phyloP scores from a whole-genome alignment of 2,888 invertebrate genomes.

The Lasioglossum calceatum region DNA sequence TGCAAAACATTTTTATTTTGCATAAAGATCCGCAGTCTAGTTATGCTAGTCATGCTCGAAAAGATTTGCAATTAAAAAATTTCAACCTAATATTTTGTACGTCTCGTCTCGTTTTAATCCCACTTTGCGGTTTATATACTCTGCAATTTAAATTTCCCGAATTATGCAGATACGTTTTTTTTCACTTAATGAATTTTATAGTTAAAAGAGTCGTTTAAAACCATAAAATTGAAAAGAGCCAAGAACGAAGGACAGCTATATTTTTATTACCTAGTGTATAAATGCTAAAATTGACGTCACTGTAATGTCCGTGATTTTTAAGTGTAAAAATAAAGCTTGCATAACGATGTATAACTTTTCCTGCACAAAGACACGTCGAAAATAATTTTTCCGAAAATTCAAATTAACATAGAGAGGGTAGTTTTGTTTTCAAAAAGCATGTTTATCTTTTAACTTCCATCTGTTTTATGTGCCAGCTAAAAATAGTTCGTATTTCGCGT shows the following conservation, averaged over 20 bases:
- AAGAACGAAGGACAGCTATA: not conserved
- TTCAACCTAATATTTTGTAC: not conserved
- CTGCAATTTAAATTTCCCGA: not conserved
- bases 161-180: not conserved
- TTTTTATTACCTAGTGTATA: not conserved
- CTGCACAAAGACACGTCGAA: too few species aligned
- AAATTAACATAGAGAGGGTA: not conserved
- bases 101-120: not conserved
- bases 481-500: not conserved
- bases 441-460: not conserved
- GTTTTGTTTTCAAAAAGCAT: not conserved
- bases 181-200: not conserved
- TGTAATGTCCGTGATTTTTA: not conserved
- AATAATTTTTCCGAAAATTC: not conserved
- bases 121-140: not conserved
- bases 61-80: too few species aligned
- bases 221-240: not conserved
- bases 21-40: too few species aligned
- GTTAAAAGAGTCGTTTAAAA: not conserved
- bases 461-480: not conserved
- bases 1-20: too few species aligned
- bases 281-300: not conserved
- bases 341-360: not conserved
- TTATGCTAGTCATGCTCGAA: too few species aligned
- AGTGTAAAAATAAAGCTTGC: not conserved